Percentiles rank a stretch among this genome's conserved stretches.
Evolutionary conservation across 2,888 invertebrate genomes (phyloP).

Genomic region (Coelopa pilipes): DNA sequence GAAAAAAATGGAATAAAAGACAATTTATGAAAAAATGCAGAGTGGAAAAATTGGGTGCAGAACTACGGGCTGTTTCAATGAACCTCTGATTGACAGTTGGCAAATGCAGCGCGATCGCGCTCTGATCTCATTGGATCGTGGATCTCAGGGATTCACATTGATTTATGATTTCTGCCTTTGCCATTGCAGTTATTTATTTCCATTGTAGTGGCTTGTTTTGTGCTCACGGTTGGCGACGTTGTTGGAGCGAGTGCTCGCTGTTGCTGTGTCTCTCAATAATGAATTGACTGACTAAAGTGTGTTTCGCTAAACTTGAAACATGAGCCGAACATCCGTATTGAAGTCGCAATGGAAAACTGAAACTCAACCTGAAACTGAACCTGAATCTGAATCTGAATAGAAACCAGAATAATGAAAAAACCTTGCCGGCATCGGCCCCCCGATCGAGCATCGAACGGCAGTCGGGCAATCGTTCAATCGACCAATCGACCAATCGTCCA

Average conservation of each 20-base stretch:
- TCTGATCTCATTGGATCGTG: no score
- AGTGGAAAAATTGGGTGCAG: no score
- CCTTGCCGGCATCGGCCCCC: slow-evolving; percentile 18
- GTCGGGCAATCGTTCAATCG: no score
- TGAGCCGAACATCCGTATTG: slow-evolving; percentile 18
- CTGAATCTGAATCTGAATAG: background rate
- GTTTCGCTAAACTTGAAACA: background rate
- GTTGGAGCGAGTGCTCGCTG: slow-evolving; percentile 10
- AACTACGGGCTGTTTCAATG: slow-evolving; percentile 49
- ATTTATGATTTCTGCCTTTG: no score
- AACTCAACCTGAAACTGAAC: background rate
- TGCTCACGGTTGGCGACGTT: background rate
- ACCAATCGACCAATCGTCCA: no score
- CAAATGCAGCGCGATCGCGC: slow-evolving; percentile 14
- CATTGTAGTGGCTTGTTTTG: no score
- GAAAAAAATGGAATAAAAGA: slow-evolving; percentile 16
- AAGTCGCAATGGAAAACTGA: background rate
- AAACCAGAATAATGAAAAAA: slow-evolving; percentile 17
- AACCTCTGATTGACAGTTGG: slow-evolving; percentile 39
- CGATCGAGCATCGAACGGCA: no score
- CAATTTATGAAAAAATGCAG: background rate
- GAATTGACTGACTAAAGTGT: background rate
- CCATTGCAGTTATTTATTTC: no score
- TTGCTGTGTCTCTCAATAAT: slow-evolving; percentile 17
- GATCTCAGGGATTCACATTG: no score